Evolutionary conservation across 2,797 vertebrate species (phyloP).

Genomic region (Sebastes jordani): DNA sequence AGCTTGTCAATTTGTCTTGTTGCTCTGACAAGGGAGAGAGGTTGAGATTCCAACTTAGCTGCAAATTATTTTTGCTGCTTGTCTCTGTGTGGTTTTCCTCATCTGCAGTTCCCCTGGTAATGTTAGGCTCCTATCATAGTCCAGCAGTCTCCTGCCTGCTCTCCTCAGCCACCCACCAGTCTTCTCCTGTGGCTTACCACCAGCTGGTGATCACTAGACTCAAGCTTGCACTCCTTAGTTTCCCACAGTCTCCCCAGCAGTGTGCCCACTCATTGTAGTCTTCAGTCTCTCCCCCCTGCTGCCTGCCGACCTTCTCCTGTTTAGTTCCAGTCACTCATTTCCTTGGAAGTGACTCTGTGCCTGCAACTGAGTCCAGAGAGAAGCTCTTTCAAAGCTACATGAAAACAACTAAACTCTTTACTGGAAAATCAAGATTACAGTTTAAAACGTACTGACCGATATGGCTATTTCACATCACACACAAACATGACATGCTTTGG

Average conservation of each 20-base stretch:
- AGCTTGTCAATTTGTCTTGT: conserved; percentile 3
- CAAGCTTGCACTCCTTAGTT: conserved; percentile 23
- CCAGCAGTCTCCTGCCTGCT: neutral
- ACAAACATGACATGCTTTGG: neutral
- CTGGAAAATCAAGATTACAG: neutral
- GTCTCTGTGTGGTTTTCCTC: conserved; percentile 3
- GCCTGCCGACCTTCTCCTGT: conserved; percentile 15
- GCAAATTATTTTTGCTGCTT: neutral
- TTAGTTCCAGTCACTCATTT: conserved; percentile 32
- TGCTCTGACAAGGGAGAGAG: neutral
- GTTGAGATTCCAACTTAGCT: neutral
- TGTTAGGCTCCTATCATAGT: neutral
- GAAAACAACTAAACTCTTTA: neutral
- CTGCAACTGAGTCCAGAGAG: neutral
- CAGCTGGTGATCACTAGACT: conserved; percentile 28
- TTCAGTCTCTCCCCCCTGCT: conserved; percentile 19
- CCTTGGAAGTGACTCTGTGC: conserved; percentile 6
- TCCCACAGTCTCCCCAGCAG: conserved; percentile 36
- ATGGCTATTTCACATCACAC: neutral
- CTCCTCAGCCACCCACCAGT: neutral
- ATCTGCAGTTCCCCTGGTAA: neutral
- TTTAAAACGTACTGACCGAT: neutral
- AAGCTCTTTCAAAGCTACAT: neutral
- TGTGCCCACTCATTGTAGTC: conserved; percentile 11
- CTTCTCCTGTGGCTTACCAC: conserved; percentile 16